phyloP scores from a whole-genome alignment of 1,140 invertebrate species.

The Chironomus tepperi region DNA sequence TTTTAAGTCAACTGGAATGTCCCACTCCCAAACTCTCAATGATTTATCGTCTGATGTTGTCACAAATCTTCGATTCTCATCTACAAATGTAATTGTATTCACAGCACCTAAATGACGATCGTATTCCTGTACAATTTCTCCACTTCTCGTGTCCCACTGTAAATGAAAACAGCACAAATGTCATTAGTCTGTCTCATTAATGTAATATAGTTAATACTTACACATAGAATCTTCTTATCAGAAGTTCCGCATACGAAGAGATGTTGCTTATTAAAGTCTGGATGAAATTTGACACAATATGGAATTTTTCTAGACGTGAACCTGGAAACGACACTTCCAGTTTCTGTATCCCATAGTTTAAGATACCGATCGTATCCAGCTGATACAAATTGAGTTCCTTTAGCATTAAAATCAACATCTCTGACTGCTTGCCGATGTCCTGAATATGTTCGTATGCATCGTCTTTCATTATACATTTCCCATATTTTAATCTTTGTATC shows the following conservation, averaged over 20 bases:
- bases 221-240: conserved; percentile 98
- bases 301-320: conserved; percentile 93
- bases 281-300: conserved; percentile 97
- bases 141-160: conserved; percentile 91
- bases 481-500: conserved; percentile 95
- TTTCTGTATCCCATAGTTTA: conserved; percentile 99
- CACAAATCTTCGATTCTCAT: conserved; percentile 95
- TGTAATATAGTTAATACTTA: conserved; percentile 46
- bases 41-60: conserved; percentile 99
- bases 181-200: conserved; percentile 18
- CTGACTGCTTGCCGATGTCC: conserved; percentile 95
- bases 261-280: conserved; percentile 94
- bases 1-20: conserved; percentile 99
- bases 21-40: conserved; percentile 99
- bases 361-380: conserved; percentile 90
- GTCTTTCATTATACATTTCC: conserved; percentile 95
- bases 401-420: conserved; percentile 94
- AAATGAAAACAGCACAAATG: conserved; percentile 32
- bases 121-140: conserved; percentile 97
- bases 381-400: conserved; percentile 86
- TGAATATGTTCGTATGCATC: conserved; percentile 91
- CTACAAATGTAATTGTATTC: conserved; percentile 98
- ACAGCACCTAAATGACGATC: conserved; percentile 97
- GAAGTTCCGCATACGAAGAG: conserved; percentile 97
- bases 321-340: conserved; percentile 79